Evolutionary conservation across 2,113 vertebrate species (phyloP).

Genomic region (Monopterus albus): DNA sequence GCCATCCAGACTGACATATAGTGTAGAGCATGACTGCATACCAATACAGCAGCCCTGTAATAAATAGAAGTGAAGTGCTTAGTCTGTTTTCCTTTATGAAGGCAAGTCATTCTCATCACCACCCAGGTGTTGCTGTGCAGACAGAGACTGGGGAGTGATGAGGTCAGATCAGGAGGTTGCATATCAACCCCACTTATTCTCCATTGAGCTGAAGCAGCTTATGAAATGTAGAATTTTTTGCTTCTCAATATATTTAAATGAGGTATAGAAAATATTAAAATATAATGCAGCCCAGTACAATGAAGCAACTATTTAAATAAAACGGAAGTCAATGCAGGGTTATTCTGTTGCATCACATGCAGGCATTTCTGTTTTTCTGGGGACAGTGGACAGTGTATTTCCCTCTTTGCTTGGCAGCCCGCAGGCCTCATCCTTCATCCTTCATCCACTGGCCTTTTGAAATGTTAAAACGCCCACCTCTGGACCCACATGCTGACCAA

Average conservation of each 20-base stretch:
- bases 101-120: background rate
- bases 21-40: too few relatives aligned
- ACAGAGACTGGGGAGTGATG: background rate
- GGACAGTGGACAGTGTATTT: background rate
- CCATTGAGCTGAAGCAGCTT: too few relatives aligned
- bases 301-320: too few relatives aligned
- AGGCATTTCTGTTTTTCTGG: background rate
- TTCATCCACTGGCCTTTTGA: constrained; percentile 1
- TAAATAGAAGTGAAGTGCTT: background rate
- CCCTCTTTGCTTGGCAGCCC: constrained; percentile 13
- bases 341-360: background rate
- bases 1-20: background rate
- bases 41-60: background rate
- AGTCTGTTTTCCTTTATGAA: background rate
- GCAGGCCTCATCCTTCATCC: background rate
- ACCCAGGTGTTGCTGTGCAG: background rate
- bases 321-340: too few relatives aligned
- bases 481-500: background rate
- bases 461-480: constrained; percentile 15
- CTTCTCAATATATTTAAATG: background rate
- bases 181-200: background rate
- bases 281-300: background rate
- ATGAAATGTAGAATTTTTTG: too few relatives aligned
- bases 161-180: background rate
- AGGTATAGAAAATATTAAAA: background rate